A percentile compares a stretch with the other conserved stretches of the same genome.
Evolutionary conservation across 2,113 vertebrate genomes (phyloP).

Genomic region (Entosphenus tridentatus): DNA sequence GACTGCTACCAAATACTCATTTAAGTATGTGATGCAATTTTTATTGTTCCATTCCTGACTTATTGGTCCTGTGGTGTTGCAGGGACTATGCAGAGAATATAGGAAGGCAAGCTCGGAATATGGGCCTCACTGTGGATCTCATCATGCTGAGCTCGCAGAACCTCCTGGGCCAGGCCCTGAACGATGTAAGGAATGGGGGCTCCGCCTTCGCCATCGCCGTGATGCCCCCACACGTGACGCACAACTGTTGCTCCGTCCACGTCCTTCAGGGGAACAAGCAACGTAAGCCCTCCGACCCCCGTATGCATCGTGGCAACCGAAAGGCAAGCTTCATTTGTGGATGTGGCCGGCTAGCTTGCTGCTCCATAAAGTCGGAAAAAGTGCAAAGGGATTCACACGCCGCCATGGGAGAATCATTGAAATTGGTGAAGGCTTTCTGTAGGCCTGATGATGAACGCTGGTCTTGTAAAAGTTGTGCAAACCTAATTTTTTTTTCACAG

Average conservation of each 20-base stretch:
- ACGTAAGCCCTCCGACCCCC: conserved; percentile 27
- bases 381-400: too few species aligned
- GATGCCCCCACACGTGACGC: conserved; percentile 86
- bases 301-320: too few species aligned
- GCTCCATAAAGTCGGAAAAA: too few species aligned
- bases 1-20: background rate
- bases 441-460: too few species aligned
- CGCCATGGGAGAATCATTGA: too few species aligned
- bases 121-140: conserved; percentile 93
- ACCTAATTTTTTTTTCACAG: too few species aligned
- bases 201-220: conserved; percentile 94
- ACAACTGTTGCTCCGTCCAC: conserved; percentile 90
- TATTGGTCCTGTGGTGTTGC: background rate
- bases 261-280: conserved; percentile 92
- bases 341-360: too few species aligned
- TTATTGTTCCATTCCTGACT: background rate
- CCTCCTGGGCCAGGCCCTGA: conserved; percentile 70
- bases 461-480: too few species aligned
- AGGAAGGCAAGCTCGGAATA: conserved; percentile 68
- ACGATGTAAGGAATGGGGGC: conserved; percentile 73
- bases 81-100: conserved; percentile 93
- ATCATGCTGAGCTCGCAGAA: conserved; percentile 98
- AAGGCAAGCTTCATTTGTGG: too few species aligned
- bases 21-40: background rate
- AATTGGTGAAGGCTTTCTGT: too few species aligned